A percentile compares a stretch with the other conserved stretches of the same genome.
These are phyloP conservation scores for Drosophila tanythrix DNA, from an alignment of 2,888 invertebrate species.

Conservation along the genomic window DNA sequence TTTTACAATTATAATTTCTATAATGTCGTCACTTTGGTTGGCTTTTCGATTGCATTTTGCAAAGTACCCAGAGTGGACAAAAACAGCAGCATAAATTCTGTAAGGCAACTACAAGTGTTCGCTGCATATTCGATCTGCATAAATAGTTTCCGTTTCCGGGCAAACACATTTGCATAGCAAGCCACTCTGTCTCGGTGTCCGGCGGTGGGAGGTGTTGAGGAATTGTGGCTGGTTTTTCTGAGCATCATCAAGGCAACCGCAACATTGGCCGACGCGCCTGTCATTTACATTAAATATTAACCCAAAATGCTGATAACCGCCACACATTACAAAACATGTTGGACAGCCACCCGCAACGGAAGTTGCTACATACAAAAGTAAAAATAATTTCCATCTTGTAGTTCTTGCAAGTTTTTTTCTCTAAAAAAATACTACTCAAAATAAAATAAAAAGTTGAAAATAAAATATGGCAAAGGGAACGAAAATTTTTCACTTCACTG, in stretches of 20 bases:
- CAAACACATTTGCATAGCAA: constrained; percentile 62
- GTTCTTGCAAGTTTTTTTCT: constrained; percentile 17
- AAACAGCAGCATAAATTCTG: constrained; percentile 58
- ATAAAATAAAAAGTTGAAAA: constrained; percentile 18
- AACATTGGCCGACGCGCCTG: constrained; percentile 48
- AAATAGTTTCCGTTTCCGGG: constrained; percentile 68
- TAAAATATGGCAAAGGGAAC: constrained; percentile 40
- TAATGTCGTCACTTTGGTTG: constrained; percentile 46
- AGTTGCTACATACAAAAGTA: constrained; percentile 47
- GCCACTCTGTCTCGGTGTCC: constrained; percentile 22
- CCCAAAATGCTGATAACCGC: constrained; percentile 71
- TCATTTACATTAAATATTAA: constrained; percentile 82
- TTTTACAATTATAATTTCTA: constrained; percentile 72
- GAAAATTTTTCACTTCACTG: constrained; percentile 76
- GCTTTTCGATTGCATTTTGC: constrained; percentile 44
- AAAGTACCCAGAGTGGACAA: constrained; percentile 43
- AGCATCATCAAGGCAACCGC: constrained; percentile 64
- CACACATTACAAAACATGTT: constrained; percentile 62
- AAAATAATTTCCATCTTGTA: constrained; percentile 57
- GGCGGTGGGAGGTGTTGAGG: constrained; percentile 4
- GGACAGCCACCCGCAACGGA: constrained; percentile 35
- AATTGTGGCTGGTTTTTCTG: constrained; percentile 1
- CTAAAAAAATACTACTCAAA: constrained; percentile 34
- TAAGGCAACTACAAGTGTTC: constrained; percentile 47
- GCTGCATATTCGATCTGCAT: constrained; percentile 78